Base-by-base conservation (phyloP, 2,797 vertebrate species). In the Protosalanx chinensis region DNA sequence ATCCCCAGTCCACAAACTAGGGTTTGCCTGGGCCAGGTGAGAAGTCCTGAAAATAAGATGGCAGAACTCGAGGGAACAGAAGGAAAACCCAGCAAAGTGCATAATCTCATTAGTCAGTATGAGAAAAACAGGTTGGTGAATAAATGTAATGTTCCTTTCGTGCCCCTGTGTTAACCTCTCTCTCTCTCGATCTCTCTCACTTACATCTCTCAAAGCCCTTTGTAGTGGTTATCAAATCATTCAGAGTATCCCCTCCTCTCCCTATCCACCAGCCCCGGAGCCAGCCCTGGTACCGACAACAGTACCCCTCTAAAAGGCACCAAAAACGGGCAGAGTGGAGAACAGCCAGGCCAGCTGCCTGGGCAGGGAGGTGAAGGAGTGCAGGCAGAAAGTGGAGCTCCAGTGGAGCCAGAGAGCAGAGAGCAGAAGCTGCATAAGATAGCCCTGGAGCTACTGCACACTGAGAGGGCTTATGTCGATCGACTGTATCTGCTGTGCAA, bases 401-500 rank as follows among this genome's bases (percentile, higher is more conserved):
- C 62, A 3, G 6, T 65, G 73, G 76, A 74, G 64, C 82, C 86
- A 20, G 89, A 83, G 4, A 81, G 70, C 53, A 61, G 66, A 0
- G 87, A 89, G 67, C 89, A 94, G 75, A 95, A 94, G 80, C 67
- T 93, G 53, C 88, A 76, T 69, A 93, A 88, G 68, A 93, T 96
- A 0, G 93, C 94, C 18, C 81, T 71, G 13, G 96, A 97, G 79
- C 91, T 98, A 18, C 88, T 98, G 87, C 93, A 95, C 81, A 97
- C 95, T 0, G 96, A 98, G 87, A 88, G 89, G 79, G 86, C 95
- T 3, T 98, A 97, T 0, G 95, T 97, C 59, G 86, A 80, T 16
- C 94, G 95, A 3, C 94, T 98, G 37, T 84, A 96, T 78, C 90
- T 97, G 72, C 89, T 98, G 0, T 93, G 96, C 85, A 93, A 95